Base-by-base conservation (phyloP, 2,797 vertebrate genomes). In the Premnoplex brunnescens region DNA sequence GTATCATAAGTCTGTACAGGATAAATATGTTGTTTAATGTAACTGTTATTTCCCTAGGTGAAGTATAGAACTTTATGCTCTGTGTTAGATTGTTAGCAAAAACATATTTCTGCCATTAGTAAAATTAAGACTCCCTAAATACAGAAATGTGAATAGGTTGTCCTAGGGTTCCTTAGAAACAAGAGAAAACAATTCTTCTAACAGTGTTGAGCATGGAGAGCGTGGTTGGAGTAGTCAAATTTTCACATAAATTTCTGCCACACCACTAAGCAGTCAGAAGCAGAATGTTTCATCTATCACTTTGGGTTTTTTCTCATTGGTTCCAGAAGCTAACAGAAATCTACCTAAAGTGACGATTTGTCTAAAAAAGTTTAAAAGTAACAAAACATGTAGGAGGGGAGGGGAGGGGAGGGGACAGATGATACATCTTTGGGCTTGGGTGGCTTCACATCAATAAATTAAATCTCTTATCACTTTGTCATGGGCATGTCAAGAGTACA, bases 401-500 rank as follows among this genome's bases (percentile, higher is more conserved):
- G 68, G 27, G 19, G 14, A 69, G 10, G 1, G 8, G 37, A 60
- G 68, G 27, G 23, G 17, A 19, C 32, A 44, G 32, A 41, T 34
- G 39, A 63, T 9, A 13, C 7, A 14, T 15, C 27, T 52, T 76
- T 28, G 12, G 49, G 26, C 9, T 49, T 89, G 16, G 36, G 43
- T 2, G 0, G 7, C 9, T 73, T 87, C 39, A 56, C 26, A 49
- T 59, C 39, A 49, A n/a, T 34, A 63, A 85, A 8, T 9, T 26
- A 62, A 85, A 69, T 11, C 28, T 56, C 10, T 27, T 63, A 46
- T 20, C 22, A 30, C 9, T 93, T 91, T 69, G n/a, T 19, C 43
- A 20, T 19, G 19, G 20, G 9, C 0, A 0, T 37, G 26, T 79
- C 51, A 76, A 30, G 22, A 63, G 14, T 22, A 28, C 1, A 2